Evolutionary conservation across 92 coral and sea anemone genomes (phyloP), one percentile per base, ranked within the genome.

Genomic region (Isaurus tuberculatus): DNA sequence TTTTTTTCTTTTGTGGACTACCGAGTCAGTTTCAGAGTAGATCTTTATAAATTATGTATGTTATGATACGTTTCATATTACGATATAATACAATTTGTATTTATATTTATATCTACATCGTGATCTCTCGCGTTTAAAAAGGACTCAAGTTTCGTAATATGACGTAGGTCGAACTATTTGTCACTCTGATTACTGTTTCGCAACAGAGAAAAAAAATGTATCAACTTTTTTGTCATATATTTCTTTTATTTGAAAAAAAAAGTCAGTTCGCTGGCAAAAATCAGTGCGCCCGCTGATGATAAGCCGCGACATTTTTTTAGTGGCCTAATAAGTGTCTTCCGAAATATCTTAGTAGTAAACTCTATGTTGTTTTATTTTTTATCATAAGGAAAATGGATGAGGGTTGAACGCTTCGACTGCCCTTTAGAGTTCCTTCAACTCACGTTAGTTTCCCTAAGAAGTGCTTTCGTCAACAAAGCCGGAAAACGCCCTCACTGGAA

Each of bases 401-500:
- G 86, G 40, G 72, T 82, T 70, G 79, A 82, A 53, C 30, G 86
- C 43, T 69, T 53, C 79, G 73, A 87, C 79, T 81, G 79, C 43
- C 91, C 91, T 5, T 55, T 28, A 48, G 36, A 72, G 27, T 87
- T 70, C 72, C 72, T 87, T 49, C 32, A 74, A 20, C 22, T 55
- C 33, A 20, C 75, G 51, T 28, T 82, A 51, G 20, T 17, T 22
- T 33, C 23, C 44, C 70, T 87, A 65, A 72, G 75, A 2, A 74
- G 87, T 36, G 87, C 79, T 19, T 70, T 87, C 67, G 84, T 75
- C 22, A 87, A 87, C 91, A 87, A 82, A 51, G 79, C 33, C 15
- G 67, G 75, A 32, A 70, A 53, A 74, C 70, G 80, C 79, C 51
- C 87, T 33, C 91, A 87, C 78, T 83, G 86, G 91, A 82, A 58